Conservation (phyloP, 2,797 vertebrate species). For the Peromyscus attwateri region DNA sequence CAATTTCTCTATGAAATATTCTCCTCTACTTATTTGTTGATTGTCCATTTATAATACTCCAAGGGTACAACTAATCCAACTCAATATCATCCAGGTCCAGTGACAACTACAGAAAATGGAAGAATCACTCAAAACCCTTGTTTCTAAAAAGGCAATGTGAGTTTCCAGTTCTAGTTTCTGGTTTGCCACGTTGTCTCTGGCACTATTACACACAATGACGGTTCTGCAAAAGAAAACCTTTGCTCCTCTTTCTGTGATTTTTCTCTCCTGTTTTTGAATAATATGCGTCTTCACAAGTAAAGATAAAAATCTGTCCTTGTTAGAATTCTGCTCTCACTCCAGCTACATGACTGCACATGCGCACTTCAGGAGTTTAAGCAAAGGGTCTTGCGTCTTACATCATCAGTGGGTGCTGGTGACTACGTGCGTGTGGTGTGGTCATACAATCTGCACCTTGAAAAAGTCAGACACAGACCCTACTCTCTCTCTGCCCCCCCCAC, state of each 20-base stretch:
- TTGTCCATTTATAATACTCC: neutral
- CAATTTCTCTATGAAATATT: neutral
- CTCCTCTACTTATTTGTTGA: neutral
- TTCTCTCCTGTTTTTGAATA: slow-evolving; percentile 20
- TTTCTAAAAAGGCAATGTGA: neutral
- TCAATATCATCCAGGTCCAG: neutral
- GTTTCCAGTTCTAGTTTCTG: neutral
- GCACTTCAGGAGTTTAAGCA: too few species aligned
- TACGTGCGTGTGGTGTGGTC: too few species aligned
- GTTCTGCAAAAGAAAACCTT: neutral
- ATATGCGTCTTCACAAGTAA: neutral
- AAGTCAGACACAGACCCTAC: too few species aligned
- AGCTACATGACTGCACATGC: too few species aligned
- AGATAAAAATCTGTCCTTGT: neutral
- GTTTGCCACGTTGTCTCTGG: neutral
- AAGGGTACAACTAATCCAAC: neutral
- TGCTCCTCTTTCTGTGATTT: neutral
- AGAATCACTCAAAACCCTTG: neutral
- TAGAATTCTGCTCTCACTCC: too few species aligned
- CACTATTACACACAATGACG: slow-evolving; percentile 1
- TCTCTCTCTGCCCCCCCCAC: too few species aligned
- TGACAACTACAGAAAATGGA: neutral
- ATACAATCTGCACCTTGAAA: too few species aligned
- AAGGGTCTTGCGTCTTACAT: too few species aligned
- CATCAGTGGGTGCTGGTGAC: too few species aligned